Percentiles rank a stretch among this genome's conserved stretches.
phyloP scores from a whole-genome alignment of 2,888 invertebrate genomes.

The Tachystola acroxantha region DNA sequence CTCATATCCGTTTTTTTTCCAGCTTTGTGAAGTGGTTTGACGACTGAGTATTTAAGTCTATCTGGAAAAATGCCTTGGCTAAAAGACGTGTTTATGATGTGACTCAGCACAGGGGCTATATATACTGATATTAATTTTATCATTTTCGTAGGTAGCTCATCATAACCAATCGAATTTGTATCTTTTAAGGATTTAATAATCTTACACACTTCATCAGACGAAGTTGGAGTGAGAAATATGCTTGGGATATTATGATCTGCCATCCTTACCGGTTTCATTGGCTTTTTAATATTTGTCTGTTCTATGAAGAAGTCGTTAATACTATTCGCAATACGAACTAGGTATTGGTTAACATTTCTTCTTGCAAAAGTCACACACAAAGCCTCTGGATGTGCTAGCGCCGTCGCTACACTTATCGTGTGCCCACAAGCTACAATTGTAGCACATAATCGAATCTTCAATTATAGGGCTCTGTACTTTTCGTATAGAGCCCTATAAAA shows the following conservation, averaged over 20 bases:
- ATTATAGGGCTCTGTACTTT: no score
- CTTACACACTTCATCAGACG: slow-evolving; percentile 3
- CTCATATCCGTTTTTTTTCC: neutral
- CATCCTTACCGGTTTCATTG: no score
- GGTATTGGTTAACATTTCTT: no score
- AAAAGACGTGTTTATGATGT: neutral
- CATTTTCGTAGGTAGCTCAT: neutral
- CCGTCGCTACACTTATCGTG: no score
- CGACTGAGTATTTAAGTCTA: neutral
- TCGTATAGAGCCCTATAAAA: no score
- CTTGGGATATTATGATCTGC: slow-evolving; percentile 8
- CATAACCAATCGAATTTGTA: neutral
- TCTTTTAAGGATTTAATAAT: neutral
- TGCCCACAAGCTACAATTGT: no score
- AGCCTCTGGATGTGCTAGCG: no score
- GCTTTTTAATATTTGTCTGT: no score
- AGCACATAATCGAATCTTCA: no score
- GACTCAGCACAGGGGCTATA: neutral
- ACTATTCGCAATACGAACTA: no score
- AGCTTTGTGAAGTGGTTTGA: neutral
- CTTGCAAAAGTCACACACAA: no score
- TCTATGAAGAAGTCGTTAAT: no score
- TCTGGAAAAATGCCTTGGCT: neutral
- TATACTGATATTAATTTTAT: neutral
- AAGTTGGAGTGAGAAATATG: neutral